Evolutionary conservation across 2,888 invertebrate species (phyloP), one percentile per base, ranked within the genome.

Genomic region (Alitta virens): DNA sequence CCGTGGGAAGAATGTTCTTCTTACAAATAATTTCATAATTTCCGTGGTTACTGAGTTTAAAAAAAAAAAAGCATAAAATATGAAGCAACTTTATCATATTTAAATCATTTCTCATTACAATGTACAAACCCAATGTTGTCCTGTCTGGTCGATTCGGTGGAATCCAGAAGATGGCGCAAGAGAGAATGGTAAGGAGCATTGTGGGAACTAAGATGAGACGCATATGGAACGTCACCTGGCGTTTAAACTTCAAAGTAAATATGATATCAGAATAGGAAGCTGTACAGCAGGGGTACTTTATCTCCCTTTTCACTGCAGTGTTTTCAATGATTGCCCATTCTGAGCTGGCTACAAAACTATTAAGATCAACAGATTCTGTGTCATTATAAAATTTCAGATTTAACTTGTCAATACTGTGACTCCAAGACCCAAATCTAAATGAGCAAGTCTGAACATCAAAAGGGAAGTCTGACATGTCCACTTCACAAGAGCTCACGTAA

Each of bases 381-480:
- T 23, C 26, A 16, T 24, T 24, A 7, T 16, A 16, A 23, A 52
- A 52, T 25, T 24, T 7, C 52, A 52, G 7, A 16, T 52, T 16
- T 9, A 52, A 24, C 23, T 52, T 23, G 5, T n/a, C 24, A 24
- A 9, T 5, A 24, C 24, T 24, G 52, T 52, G 24, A 3, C 7
- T 24, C 52, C 52, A 52, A 16, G 52, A 25, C 26, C 52, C 52
- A 52, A 14, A 26, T 24, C 26, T 52, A 7, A 52, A 25, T 9
- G 2, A 2, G 26, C 52, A 52, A 21, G 16, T 24, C 26, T 52
- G 52, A 9, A 9, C 52, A 16, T 52, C 52, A 26, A 52, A 52
- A 5, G 52, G 52, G 52, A 52, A 52, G 3, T 25, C 25, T 24
- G 52, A 9, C 52, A 52, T 52, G 24, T 52, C 52, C 7, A 52